Evolutionary conservation across 2,888 invertebrate genomes (phyloP), one percentile per base, ranked within the genome.

Genomic region (Euplagia quadripunctaria): DNA sequence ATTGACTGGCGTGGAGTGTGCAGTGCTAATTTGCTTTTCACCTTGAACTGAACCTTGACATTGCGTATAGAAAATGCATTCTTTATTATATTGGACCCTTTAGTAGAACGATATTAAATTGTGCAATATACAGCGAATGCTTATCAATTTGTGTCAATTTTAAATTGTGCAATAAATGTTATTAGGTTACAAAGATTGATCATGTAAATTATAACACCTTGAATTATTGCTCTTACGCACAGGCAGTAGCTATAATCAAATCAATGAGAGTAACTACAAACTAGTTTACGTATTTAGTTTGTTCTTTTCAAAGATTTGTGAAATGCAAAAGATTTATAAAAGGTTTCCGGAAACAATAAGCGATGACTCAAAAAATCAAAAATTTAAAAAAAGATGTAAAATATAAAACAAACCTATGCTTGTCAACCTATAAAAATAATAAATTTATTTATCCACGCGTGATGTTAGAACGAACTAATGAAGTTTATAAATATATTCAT

Each of bases 1-100:
- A 91, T 75, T 86, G 81, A 79, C 68, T 75, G 82, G 78, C 65
- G 83, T 92, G 85, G 92, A 93, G 93, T 88, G 83, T 86, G 70
- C 79, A 85, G 79, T 77, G 80, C 74, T 79, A 78, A 77, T 78
- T 85, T 85, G 84, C 86, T 82, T 82, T 74, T 41, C 55, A 17
- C 83, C 89, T 88, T 89, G 88, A 88, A 85, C 83, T 83, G 80
- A 79, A 80, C 88, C 88, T 89, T 88, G 85, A 79, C 79, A 78
- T 72, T 84, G 85, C 78, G 79, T 79, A 81, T 84, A 79, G 82
- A 81, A 84, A 85, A 86, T 85, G 79, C 80, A 83, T 82, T 85
- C 79, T 69, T 78, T 70, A 49, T 71, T 51, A 77, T 73, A 77
- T 68, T 74, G 72, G 74, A 82, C 84, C 82, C 83, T 84, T 84